Conservation (phyloP, 2,113 vertebrate species). For the Pituophis catenifer region DNA sequence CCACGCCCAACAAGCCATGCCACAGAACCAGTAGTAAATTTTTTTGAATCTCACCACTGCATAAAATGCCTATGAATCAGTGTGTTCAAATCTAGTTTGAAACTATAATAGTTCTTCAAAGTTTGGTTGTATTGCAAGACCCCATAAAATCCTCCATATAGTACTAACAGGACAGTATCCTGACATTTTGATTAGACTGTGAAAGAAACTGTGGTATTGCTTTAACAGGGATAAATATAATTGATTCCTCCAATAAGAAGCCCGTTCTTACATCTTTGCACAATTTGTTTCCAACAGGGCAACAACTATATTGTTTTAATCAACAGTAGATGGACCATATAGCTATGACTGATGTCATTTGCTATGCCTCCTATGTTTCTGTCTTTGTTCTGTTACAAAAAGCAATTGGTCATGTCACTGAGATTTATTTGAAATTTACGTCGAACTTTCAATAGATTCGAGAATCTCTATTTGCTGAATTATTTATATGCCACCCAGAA, state of each 20-base stretch:
- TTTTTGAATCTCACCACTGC: no score
- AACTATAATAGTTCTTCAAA: not conserved
- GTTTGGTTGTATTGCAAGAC: not conserved
- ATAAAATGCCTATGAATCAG: not conserved
- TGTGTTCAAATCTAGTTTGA: not conserved
- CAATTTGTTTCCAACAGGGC: not conserved
- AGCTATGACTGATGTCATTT: not conserved
- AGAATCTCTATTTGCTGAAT: not conserved
- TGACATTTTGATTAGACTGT: not conserved
- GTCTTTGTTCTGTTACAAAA: not conserved
- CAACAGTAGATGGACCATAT: not conserved
- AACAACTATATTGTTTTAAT: not conserved
- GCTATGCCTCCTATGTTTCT: not conserved
- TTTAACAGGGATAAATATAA: not conserved
- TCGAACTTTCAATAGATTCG: not conserved
- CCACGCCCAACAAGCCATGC: no score
- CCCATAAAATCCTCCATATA: not conserved
- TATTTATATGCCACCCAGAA: not conserved
- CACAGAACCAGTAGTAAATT: no score
- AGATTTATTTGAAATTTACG: not conserved
- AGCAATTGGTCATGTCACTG: not conserved
- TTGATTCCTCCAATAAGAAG: not conserved
- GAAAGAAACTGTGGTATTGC: not conserved
- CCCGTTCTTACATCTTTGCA: not conserved
- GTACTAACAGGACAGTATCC: not conserved